Evolutionary conservation across 2,113 vertebrate genomes (phyloP).

Genomic region (Thunnus thynnus): DNA sequence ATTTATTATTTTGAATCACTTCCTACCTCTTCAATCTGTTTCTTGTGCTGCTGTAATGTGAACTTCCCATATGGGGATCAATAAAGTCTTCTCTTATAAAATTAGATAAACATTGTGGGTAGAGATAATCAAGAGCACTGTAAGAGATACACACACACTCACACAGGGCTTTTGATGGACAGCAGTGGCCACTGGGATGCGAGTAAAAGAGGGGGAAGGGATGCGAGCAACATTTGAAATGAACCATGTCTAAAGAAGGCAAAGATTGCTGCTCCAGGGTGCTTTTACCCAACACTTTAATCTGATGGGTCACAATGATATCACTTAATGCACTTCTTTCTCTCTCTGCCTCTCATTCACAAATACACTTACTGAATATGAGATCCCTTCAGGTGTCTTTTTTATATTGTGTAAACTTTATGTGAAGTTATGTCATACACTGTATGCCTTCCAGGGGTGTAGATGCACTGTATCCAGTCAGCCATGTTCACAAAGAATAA

Average conservation of each 20-base stretch:
- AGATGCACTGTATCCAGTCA: conserved; percentile 7
- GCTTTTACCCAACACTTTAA: conserved; percentile 68
- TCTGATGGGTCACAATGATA: conserved; percentile 61
- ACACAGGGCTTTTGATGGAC: conserved; percentile 35
- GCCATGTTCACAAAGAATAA: conserved; percentile 26
- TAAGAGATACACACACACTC: conserved; percentile 11
- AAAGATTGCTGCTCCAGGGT: conserved; percentile 45
- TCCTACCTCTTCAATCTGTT: too few relatives aligned
- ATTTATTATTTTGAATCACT: too few relatives aligned
- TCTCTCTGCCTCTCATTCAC: conserved; percentile 27
- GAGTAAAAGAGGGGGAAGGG: conserved; percentile 16
- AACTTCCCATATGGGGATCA: too few relatives aligned
- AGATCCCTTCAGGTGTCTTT: conserved; percentile 45
- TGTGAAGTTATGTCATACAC: conserved; percentile 49
- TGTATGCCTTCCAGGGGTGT: conserved; percentile 33
- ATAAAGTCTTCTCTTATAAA: too few relatives aligned
- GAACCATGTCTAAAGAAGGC: conserved; percentile 50
- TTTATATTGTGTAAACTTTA: conserved; percentile 16
- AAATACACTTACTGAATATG: conserved; percentile 15
- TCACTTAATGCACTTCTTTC: conserved; percentile 55
- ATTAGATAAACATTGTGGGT: neutral
- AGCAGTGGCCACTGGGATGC: conserved; percentile 8
- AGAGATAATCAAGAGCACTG: conserved; percentile 29
- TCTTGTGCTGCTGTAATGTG: too few relatives aligned
- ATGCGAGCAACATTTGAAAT: conserved; percentile 32